A percentile compares a stretch with the other conserved stretches of the same genome.
These are phyloP conservation scores for Crotalus helleri DNA, from an alignment of 2,113 vertebrate genomes.

Conservation along the genomic window DNA sequence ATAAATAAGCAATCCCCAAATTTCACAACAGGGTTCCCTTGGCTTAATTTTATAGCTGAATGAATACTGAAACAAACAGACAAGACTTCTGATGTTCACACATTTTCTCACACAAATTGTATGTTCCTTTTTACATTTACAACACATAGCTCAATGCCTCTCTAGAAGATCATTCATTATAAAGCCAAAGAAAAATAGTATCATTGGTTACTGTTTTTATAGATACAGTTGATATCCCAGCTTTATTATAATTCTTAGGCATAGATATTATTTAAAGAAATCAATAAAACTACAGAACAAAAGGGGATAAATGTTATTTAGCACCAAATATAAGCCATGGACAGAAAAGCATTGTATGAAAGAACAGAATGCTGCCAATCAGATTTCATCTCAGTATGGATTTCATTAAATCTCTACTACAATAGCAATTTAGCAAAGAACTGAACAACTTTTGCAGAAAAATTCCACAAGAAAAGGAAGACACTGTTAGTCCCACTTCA, in stretches of 20 bases:
- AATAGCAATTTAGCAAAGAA: slow-evolving; percentile 34
- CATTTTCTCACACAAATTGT: neutral
- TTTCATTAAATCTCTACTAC: slow-evolving; percentile 62
- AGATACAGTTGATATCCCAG: slow-evolving; percentile 14
- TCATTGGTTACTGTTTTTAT: neutral
- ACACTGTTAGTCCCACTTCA: slow-evolving; percentile 3
- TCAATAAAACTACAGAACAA: slow-evolving; percentile 39
- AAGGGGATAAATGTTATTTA: slow-evolving; percentile 55
- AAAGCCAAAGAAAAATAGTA: slow-evolving; percentile 1
- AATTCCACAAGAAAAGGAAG: slow-evolving; percentile 12
- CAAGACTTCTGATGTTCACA: neutral
- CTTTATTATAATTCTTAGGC: slow-evolving; percentile 45
- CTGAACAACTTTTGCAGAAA: slow-evolving; percentile 28
- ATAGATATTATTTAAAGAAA: slow-evolving; percentile 28
- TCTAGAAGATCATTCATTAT: slow-evolving; percentile 40
- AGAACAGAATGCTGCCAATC: slow-evolving; percentile 54
- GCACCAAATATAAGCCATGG: slow-evolving; percentile 55
- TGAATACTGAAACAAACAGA: neutral
- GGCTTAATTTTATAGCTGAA: neutral
- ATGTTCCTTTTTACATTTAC: slow-evolving; percentile 22
- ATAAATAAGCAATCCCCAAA: neutral
- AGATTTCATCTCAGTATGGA: slow-evolving; percentile 64
- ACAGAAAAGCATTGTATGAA: slow-evolving; percentile 49
- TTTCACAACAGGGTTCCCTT: neutral
- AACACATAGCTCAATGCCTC: slow-evolving; percentile 26